These are phyloP conservation scores for Distichodus sexfasciatus DNA, from an alignment of 2,797 vertebrate species.

Conservation along the genomic window DNA sequence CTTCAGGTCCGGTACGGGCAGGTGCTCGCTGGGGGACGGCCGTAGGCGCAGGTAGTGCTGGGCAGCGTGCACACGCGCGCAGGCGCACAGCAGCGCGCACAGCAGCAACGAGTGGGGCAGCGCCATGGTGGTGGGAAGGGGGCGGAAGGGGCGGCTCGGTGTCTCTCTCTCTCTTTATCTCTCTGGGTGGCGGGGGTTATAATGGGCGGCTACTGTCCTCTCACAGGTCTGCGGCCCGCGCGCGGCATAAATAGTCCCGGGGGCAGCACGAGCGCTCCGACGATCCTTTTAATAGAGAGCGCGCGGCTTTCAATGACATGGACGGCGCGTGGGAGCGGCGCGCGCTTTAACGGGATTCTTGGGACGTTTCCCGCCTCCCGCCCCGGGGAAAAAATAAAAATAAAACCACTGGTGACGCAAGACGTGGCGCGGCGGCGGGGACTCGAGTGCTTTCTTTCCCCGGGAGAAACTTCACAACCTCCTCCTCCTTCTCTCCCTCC, in stretches of 20 bases:
- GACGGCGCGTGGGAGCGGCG: slow-evolving; percentile 58
- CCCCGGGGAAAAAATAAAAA: slow-evolving; percentile 1
- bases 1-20: slow-evolving; percentile 83
- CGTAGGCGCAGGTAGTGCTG: slow-evolving; percentile 84
- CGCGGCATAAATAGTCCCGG: slow-evolving; percentile 86
- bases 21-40: slow-evolving; percentile 85
- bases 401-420: no score
- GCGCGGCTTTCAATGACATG: slow-evolving; percentile 75
- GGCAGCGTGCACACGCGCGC: slow-evolving; percentile 70
- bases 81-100: slow-evolving; percentile 72
- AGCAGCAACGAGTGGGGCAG: slow-evolving; percentile 69
- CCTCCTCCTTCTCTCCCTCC: slow-evolving; percentile 39
- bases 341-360: no score
- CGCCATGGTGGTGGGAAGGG: slow-evolving; percentile 25
- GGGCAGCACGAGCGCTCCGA: slow-evolving; percentile 76
- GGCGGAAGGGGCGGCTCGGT: no score
- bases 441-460: no score
- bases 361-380: no score
- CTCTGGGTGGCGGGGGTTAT: slow-evolving; percentile 11
- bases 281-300: slow-evolving; percentile 88
- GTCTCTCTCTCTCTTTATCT: no score
- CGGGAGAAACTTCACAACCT: background rate
- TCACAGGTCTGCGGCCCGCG: slow-evolving; percentile 66
- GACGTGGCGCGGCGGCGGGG: no score
- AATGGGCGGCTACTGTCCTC: slow-evolving; percentile 54